Evolutionary conservation across 2,113 vertebrate species (phyloP), one percentile per base, ranked within the genome.

Genomic region (Xiphophorus hellerii): DNA sequence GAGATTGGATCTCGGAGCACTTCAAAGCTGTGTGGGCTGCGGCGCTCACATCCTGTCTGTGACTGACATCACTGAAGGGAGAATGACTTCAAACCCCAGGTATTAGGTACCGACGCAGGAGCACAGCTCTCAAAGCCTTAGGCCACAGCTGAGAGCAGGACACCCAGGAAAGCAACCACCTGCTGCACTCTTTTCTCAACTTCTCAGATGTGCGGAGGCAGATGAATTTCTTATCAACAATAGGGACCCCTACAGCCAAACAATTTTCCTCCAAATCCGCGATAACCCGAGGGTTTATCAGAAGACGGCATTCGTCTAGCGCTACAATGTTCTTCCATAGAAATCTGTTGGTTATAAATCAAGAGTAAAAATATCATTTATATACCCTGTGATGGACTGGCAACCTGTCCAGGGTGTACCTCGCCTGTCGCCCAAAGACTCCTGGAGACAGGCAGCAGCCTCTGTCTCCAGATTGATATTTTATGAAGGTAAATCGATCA

Each of bases 11-110:
- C 89, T 93, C 31, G 1, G 77, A 69, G 77, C 90, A 87, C 88
- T 90, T 92, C 87, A 92, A 92, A 92, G 90, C 76, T 22, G 73
- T 78, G 90, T 85, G 91, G 84, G 90, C 84, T 78, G 84, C 73
- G 68, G 81, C 10, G 76, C 84, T 88, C 80, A 88, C 90, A 90
- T 93, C 92, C 91, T 91, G 92, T 88, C 81, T 88, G 73, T 78
- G 90, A 88, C 87, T 92, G 92, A 91, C 89, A 92, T 87, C 84
- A 84, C 80, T 78, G 60, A 80, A 73, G 71, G 74, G 77, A 78
- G 83, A 83, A 76, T 44, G 72, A 76, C 77, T 86, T 85, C 76
- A 88, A 91, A 77, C 84, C 44, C 71, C 62, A 22, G 74, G 81
- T 80, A 85, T 84, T 81, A 71, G 71, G 83, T 64, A 80, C 78